Evolutionary conservation across 2,797 vertebrate genomes (phyloP), one percentile per base, ranked within the genome.

Genomic region (Pseudocheirus occidentalis): DNA sequence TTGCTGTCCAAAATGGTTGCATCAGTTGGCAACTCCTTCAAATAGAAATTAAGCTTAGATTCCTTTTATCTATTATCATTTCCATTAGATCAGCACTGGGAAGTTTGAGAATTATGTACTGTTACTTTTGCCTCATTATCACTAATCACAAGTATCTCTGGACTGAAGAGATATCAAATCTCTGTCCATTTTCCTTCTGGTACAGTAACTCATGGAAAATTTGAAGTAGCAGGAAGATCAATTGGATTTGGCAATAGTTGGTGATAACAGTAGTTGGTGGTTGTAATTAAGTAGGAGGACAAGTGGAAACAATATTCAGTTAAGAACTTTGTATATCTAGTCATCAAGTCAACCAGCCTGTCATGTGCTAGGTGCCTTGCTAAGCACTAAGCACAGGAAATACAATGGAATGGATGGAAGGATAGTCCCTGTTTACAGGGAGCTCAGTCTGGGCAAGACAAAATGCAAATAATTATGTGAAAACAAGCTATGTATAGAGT

Each of bases 231-330:
- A 91, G 50, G 92, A 93, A 56, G 1, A 4, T 14, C 16, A 73
- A 50, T 40, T 87, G 57, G 89, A 57, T 92, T 34, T 91, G 31
- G 24, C 24, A n/a, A 13, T 34, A 91, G 11, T 6, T 58, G 10
- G 1, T 95, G 57, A 92, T 40, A 55, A 4, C 57, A 94, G 4
- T 93, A 0, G n/a, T 81, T 24, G 73, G 40, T 58, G 62, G 94
- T 62, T 94, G 73, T 91, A 90, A 56, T 90, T 29, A 59, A 9
- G 34, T 53, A 1, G 58, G 94, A 95, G 62, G 11, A 29, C 81
- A 96, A 81, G 29, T n/a, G n/a, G 55, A 94, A 27, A 62, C 95
- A 97, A 92, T 55, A 55, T 50, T 27, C 73, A 50, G 1, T 87
- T 87, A 21, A 46, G 40, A 87, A 40, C 66, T 87, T 81, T 28